Base-by-base conservation (phyloP, 2,888 invertebrate genomes). In the Lasioglossum oenotherae region DNA sequence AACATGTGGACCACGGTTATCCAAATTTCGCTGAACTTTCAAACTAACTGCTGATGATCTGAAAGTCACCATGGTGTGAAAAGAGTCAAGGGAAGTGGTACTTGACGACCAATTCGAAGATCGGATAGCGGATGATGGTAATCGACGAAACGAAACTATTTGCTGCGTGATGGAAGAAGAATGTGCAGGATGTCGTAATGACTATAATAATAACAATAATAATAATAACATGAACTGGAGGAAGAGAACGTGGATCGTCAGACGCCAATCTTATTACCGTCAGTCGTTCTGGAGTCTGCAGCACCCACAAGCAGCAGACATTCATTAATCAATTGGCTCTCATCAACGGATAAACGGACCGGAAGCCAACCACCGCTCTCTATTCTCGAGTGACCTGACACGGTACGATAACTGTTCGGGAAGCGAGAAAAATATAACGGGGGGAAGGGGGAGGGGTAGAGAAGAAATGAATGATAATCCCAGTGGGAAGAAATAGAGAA, bases 301-400 rank as follows among this genome's bases (percentile, higher is more conserved):
- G 90, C 90, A 85, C 90, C 90, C 85, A 85, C 82, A 84, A 83
- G 69, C 78, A 84, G 82, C 84, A 91, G 85, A 91, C 90, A 76
- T 92, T 92, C 91, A 93, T 93, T 93, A 91, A 92, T 92, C 91
- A 93, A 93, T 93, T 93, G 93, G 89, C 91, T 91, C 92, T 92
- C 91, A 91, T 93, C 90, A 92, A 90, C 89, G 88, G 87, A 88
- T 89, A 87, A 92, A 89, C 89, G 87, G 87, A 92, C 91, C 92
- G 92, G 91, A 92, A 92, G 91, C 88, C 88, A 88, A 87, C 88
- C 87, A 87, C 88, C 87, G 87, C 84, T 91, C 84, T 87, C 83
- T 81, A 83, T 82, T 69, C 82, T 85, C 83, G 80, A 81, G 78
- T 80, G 82, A 89, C 90, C 78, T 79, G 78, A 78, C 71, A 27